phyloP scores from a whole-genome alignment of 1,140 invertebrate species.

The Euura saliciscinereae region DNA sequence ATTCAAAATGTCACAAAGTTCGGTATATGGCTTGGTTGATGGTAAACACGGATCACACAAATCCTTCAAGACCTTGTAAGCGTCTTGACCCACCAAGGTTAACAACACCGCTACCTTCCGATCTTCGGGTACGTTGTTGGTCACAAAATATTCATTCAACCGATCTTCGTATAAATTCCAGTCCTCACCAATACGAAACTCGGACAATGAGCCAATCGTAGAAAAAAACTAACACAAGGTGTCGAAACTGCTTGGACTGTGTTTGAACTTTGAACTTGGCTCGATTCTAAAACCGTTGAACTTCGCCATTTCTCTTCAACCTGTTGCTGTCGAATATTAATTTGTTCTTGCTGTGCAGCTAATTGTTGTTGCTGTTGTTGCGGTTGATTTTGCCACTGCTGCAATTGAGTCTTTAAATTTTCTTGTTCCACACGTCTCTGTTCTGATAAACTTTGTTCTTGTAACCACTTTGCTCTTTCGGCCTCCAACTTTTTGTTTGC shows the following conservation, averaged over 20 bases:
- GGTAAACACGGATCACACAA: constrained; percentile 29
- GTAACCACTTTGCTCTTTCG: no score
- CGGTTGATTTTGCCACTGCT: constrained; percentile 3
- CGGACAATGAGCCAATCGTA: constrained; percentile 21
- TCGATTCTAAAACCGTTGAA: constrained; percentile 12
- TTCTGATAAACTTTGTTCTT: no score
- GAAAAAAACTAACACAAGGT: constrained; percentile 17
- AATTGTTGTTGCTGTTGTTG: constrained; percentile 5
- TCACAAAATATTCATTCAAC: constrained; percentile 32
- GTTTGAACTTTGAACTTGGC: constrained; percentile 9
- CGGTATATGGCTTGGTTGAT: constrained; percentile 26
- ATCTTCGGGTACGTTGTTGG: constrained; percentile 24
- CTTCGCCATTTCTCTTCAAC: constrained; percentile 10
- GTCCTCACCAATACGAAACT: constrained; percentile 29
- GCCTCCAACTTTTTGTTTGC: no score
- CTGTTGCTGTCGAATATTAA: constrained; percentile 12
- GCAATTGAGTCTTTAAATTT: constrained; percentile 9
- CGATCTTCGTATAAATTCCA: constrained; percentile 31
- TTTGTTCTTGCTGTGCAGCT: constrained; percentile 9
- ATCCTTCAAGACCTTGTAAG: constrained; percentile 28
- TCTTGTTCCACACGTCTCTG: constrained; percentile 7
- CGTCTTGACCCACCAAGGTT: constrained; percentile 22
- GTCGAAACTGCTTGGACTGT: constrained; percentile 9
- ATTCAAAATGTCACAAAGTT: constrained; percentile 25
- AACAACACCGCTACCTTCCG: constrained; percentile 28